Evolutionary conservation across 1,140 invertebrate species (phyloP).

Genomic region (Agraylea sexmaculata): DNA sequence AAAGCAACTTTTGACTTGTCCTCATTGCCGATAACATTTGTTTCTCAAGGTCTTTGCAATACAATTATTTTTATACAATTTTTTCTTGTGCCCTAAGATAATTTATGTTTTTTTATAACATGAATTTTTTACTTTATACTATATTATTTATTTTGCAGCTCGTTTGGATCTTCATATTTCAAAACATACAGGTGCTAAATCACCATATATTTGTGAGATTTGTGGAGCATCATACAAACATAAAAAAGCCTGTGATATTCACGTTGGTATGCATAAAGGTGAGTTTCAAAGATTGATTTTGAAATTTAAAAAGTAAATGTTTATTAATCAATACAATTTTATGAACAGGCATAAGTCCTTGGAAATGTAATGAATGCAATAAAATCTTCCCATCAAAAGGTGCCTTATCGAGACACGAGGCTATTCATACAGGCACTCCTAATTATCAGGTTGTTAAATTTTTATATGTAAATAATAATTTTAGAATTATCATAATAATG

Average conservation of each 20-base stretch:
- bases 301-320: not conserved
- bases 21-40: conserved; percentile 15
- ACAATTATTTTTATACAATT: not conserved
- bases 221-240: conserved; percentile 56
- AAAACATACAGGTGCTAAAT: conserved; percentile 34
- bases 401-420: conserved; percentile 50
- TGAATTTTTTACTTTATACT: conserved; percentile 3
- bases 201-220: conserved; percentile 41
- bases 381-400: conserved; percentile 63
- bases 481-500: conserved; percentile 8
- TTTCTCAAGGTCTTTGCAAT: conserved; percentile 12
- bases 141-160: conserved; percentile 22
- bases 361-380: conserved; percentile 62
- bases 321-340: conserved; percentile 1
- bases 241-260: conserved; percentile 50
- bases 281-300: not conserved
- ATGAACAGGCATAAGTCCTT: conserved; percentile 46
- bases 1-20: conserved; percentile 15
- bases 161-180: conserved; percentile 32
- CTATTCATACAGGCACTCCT: conserved; percentile 54
- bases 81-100: not conserved
- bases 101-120: not conserved
- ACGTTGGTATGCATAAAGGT: conserved; percentile 54
- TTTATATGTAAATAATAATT: conserved; percentile 1
- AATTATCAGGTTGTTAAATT: conserved; percentile 41